These are phyloP conservation scores for Theretra japonica DNA, from an alignment of 2,888 invertebrate genomes.

Conservation along the genomic window DNA sequence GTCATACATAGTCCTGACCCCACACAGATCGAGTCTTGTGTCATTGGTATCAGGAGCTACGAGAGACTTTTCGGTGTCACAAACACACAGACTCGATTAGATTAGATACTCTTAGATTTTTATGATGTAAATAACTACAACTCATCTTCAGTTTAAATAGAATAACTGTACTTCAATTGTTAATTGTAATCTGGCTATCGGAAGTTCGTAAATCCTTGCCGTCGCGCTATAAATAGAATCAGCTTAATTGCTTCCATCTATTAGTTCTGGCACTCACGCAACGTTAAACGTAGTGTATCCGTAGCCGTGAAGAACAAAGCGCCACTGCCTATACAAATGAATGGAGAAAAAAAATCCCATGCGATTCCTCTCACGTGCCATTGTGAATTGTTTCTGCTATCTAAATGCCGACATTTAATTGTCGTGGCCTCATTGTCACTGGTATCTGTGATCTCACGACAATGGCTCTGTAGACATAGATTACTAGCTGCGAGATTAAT, in stretches of 20 bases:
- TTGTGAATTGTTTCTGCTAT: constrained; percentile 75
- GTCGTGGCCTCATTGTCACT: constrained; percentile 72
- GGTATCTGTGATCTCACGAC: constrained; percentile 72
- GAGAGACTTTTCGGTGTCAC: too few relatives aligned
- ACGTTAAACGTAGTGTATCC: constrained; percentile 47
- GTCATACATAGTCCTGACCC: too few relatives aligned
- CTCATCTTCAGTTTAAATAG: neutral
- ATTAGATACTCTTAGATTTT: too few relatives aligned
- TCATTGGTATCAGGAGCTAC: too few relatives aligned
- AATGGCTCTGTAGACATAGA: constrained; percentile 47
- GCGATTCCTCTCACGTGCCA: constrained; percentile 78
- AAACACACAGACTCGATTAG: too few relatives aligned
- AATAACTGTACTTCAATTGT: neutral
- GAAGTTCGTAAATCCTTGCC: constrained; percentile 1
- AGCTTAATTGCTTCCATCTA: constrained; percentile 47
- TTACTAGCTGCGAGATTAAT: constrained; percentile 31
- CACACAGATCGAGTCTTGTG: too few relatives aligned
- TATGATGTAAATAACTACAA: neutral
- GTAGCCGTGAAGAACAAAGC: constrained; percentile 49
- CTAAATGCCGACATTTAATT: constrained; percentile 73
- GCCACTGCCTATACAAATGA: constrained; percentile 52
- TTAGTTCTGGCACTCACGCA: constrained; percentile 49
- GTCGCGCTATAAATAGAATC: constrained; percentile 22
- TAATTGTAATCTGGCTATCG: neutral
- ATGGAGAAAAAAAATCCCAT: constrained; percentile 66